Conservation (phyloP, 2,888 invertebrate species). For the Apantesis nais region DNA sequence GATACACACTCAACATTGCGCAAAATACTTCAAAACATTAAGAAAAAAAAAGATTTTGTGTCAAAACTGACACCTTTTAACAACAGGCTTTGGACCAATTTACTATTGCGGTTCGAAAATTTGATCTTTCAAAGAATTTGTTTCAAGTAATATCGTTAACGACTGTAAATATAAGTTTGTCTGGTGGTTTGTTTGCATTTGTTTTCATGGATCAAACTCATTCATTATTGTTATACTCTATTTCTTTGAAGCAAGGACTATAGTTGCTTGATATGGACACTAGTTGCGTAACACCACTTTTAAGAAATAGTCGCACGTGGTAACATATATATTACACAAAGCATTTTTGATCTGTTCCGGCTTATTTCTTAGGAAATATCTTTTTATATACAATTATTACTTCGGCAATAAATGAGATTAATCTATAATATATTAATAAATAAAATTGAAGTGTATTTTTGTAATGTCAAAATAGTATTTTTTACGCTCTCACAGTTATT, state of each 20-base stretch:
- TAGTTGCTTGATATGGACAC: background rate
- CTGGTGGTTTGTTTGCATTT: conserved; percentile 30
- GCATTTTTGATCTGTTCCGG: conserved; percentile 34
- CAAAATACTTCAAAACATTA: conserved; percentile 52
- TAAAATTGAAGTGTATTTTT: no score
- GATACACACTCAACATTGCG: conserved; percentile 53
- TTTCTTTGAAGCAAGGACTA: background rate
- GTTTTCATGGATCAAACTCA: conserved; percentile 9
- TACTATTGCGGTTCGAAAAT: background rate
- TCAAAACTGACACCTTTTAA: conserved; percentile 58
- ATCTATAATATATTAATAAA: no score
- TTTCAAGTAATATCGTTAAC: background rate
- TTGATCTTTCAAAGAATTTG: background rate
- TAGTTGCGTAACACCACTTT: background rate
- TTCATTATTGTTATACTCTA: background rate
- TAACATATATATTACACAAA: conserved; percentile 53
- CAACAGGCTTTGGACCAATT: conserved; percentile 24
- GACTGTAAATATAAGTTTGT: conserved; percentile 29
- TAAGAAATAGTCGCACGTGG: conserved; percentile 30
- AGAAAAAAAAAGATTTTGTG: conserved; percentile 55
- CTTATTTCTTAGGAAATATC: conserved; percentile 12
- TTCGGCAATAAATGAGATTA: no score
- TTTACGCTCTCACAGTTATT: no score
- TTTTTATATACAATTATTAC: background rate
- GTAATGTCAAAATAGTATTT: no score